phyloP scores from a whole-genome alignment of 2,113 vertebrate species.

The Pelmatolapia mariae region DNA sequence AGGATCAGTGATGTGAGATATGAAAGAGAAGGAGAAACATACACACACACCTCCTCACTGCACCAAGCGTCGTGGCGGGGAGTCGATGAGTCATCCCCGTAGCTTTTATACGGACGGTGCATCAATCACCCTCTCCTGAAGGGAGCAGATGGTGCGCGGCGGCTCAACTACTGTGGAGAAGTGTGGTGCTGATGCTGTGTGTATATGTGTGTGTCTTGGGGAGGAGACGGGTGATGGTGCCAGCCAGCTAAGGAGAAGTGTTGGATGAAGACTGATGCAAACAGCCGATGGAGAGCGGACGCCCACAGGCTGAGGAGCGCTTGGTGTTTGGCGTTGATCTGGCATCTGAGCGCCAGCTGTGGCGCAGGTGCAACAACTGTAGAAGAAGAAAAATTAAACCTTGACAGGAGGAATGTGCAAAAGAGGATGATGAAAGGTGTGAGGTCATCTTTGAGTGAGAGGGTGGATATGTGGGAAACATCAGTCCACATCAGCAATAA shows the following conservation, averaged over 20 bases:
- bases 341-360: background rate
- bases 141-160: constrained; percentile 43
- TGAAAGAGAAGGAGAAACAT: background rate
- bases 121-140: constrained; percentile 38
- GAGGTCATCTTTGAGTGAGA: background rate
- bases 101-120: constrained; percentile 6
- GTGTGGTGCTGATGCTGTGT: background rate
- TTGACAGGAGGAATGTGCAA: background rate
- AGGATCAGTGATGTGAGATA: background rate
- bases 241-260: background rate
- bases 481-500: background rate
- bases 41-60: background rate
- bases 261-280: background rate
- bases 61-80: background rate
- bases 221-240: background rate
- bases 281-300: background rate
- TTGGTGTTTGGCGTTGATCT: background rate
- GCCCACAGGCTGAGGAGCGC: background rate
- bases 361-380: background rate
- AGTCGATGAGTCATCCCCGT: constrained; percentile 36
- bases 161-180: background rate
- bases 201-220: background rate
- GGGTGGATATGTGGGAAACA: background rate
- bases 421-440: background rate
- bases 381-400: background rate